Percentiles rank a stretch among this genome's conserved stretches.
phyloP scores from a whole-genome alignment of 1,140 invertebrate genomes.

The Bradysia coprophila region DNA sequence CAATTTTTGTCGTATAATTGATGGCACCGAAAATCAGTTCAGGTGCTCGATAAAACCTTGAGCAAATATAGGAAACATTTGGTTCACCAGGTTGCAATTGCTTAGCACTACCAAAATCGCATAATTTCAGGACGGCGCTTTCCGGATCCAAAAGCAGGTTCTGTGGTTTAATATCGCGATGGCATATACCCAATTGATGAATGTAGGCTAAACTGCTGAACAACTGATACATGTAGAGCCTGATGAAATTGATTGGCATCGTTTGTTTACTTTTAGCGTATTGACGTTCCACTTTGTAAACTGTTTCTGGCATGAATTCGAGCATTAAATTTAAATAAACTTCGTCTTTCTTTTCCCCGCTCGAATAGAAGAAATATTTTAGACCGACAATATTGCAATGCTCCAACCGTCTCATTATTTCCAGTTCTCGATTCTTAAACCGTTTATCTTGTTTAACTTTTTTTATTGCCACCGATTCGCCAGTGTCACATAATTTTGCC shows the following conservation, averaged over 20 bases:
- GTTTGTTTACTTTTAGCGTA: constrained; percentile 98
- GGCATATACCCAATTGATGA: constrained; percentile 95
- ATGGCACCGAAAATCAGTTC: constrained; percentile 99
- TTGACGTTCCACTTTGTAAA: constrained; percentile 98
- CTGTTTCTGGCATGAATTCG: constrained; percentile 99
- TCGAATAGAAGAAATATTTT: constrained; percentile 99
- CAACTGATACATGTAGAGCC: constrained; percentile 99
- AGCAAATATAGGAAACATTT: constrained; percentile 99
- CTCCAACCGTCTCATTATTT: constrained; percentile 97
- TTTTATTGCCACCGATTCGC: constrained; percentile 97
- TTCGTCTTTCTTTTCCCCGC: constrained; percentile 99
- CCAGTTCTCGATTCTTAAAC: constrained; percentile 99
- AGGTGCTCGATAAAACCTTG: constrained; percentile 96
- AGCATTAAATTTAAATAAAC: constrained; percentile 99
- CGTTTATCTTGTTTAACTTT: constrained; percentile 99
- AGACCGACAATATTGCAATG: constrained; percentile 99
- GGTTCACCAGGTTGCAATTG: constrained; percentile 93
- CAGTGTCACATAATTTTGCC: constrained; percentile 87
- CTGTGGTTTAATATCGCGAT: constrained; percentile 99
- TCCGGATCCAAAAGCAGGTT: constrained; percentile 94
- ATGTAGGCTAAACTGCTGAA: constrained; percentile 98
- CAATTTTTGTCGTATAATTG: constrained; percentile 98
- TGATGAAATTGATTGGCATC: constrained; percentile 98
- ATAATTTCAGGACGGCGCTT: constrained; percentile 92
- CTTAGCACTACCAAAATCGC: constrained; percentile 99